These are phyloP conservation scores for Malurus elegans DNA, from an alignment of 2,113 vertebrate genomes.

Conservation along the genomic window DNA sequence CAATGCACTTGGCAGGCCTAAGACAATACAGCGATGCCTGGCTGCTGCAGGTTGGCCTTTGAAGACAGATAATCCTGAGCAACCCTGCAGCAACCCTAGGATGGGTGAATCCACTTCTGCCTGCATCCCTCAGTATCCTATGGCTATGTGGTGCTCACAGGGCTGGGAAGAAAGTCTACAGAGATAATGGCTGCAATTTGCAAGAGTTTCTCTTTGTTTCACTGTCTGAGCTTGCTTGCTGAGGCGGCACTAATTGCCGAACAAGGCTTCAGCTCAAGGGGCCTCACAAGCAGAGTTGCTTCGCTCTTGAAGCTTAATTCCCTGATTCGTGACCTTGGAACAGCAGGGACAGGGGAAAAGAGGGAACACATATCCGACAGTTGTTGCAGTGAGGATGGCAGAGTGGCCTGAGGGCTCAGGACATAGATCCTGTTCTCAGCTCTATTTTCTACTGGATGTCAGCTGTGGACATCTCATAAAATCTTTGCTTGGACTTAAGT, in stretches of 20 bases:
- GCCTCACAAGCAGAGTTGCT: constrained; percentile 10
- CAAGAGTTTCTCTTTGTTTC: constrained; percentile 41
- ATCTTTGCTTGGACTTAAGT: neutral
- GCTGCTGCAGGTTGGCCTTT: neutral
- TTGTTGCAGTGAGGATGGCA: constrained; percentile 4
- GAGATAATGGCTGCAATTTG: constrained; percentile 55
- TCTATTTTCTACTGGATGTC: neutral
- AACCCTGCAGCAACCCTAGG: neutral
- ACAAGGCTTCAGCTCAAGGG: constrained; percentile 37
- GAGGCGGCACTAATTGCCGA: constrained; percentile 57
- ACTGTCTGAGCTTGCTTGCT: constrained; percentile 24
- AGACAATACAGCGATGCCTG: neutral
- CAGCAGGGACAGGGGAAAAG: neutral
- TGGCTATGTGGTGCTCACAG: neutral
- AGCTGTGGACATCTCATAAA: neutral
- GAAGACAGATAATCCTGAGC: neutral
- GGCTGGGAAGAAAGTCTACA: constrained; percentile 18
- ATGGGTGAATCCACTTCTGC: neutral
- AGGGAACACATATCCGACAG: neutral
- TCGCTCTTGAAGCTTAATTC: constrained; percentile 47
- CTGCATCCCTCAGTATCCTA: neutral
- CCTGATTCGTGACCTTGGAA: constrained; percentile 53
- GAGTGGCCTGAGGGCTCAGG: neutral
- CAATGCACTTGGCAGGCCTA: neutral
- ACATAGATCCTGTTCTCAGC: neutral